Percentiles rank a stretch among this genome's conserved stretches.
phyloP scores from a whole-genome alignment of 1,140 invertebrate species.

The Drosophila cardini region DNA sequence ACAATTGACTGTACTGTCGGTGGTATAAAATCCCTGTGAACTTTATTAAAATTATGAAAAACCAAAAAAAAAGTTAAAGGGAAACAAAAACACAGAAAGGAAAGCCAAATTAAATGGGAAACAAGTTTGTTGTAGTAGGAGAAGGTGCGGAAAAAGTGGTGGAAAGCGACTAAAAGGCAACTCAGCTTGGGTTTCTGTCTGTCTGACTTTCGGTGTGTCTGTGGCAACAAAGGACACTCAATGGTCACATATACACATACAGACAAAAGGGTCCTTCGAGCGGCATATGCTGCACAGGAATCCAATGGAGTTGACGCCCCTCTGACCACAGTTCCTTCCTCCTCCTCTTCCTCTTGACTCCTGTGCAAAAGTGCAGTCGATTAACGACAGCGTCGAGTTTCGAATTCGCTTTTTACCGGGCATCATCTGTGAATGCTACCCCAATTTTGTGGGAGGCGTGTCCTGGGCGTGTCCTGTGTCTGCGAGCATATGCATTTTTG shows the following conservation, averaged over 20 bases:
- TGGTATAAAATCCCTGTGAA: constrained; percentile 62
- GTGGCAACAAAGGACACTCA: constrained; percentile 61
- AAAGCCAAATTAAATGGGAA: constrained; percentile 73
- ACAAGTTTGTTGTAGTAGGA: constrained; percentile 27
- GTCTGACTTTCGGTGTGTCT: constrained; percentile 17
- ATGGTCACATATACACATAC: constrained; percentile 1
- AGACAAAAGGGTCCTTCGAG: constrained; percentile 32
- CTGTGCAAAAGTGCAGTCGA: constrained; percentile 75
- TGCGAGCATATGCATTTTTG: constrained; percentile 73
- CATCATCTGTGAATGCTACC: constrained; percentile 13
- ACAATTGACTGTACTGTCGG: constrained; percentile 66
- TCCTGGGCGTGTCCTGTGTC: constrained; percentile 50
- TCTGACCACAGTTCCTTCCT: constrained; percentile 16
- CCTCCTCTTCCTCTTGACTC: not conserved
- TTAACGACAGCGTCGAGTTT: constrained; percentile 63
- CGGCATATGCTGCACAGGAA: constrained; percentile 34
- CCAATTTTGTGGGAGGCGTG: constrained; percentile 5
- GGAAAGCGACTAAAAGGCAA: not conserved
- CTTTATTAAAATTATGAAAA: constrained; percentile 77
- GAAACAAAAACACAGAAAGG: not conserved
- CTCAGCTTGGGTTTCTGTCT: too few relatives aligned
- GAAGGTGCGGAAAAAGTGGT: not conserved
- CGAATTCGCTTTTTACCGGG: constrained; percentile 32
- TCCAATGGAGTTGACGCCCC: not conserved
- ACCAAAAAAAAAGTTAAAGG: constrained; percentile 5